Percentiles rank a stretch among this genome's conserved stretches.
These are phyloP conservation scores for Hyalella azteca DNA, from an alignment of 2,888 invertebrate species.

Conservation along the genomic window DNA sequence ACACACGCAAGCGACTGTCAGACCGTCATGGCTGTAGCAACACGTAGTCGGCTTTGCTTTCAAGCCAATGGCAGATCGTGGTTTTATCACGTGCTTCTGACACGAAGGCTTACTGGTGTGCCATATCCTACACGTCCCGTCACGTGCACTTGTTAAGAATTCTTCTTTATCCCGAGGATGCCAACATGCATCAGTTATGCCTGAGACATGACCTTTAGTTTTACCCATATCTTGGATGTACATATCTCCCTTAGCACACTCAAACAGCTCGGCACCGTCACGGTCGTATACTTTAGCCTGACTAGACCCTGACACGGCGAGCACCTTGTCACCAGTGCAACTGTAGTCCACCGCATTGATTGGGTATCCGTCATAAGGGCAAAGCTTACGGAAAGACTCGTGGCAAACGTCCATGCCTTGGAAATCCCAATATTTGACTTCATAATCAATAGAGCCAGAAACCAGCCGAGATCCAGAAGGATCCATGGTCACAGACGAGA, in stretches of 20 bases:
- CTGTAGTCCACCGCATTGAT: constrained; percentile 90
- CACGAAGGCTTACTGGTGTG: constrained; percentile 79
- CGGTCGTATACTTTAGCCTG: constrained; percentile 88
- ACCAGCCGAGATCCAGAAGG: constrained; percentile 90
- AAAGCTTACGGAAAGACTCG: constrained; percentile 88
- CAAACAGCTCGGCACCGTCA: constrained; percentile 90
- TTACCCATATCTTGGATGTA: constrained; percentile 92
- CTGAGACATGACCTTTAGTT: constrained; percentile 93
- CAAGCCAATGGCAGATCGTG: constrained; percentile 82
- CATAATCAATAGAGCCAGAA: constrained; percentile 93
- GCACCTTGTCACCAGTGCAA: constrained; percentile 88
- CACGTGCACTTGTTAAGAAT: constrained; percentile 92
- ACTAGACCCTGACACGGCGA: constrained; percentile 89
- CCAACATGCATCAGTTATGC: constrained; percentile 89
- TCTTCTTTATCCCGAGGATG: constrained; percentile 89
- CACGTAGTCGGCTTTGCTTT: constrained; percentile 85
- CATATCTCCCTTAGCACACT: constrained; percentile 93
- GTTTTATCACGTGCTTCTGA: constrained; percentile 76
- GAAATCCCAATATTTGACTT: constrained; percentile 97
- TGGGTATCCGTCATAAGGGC: constrained; percentile 93
- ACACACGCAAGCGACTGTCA: constrained; percentile 88
- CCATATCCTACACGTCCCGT: constrained; percentile 94
- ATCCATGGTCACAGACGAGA: constrained; percentile 88
- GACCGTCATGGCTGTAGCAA: constrained; percentile 82
- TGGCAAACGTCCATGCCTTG: constrained; percentile 95